A percentile compares a stretch with the other conserved stretches of the same genome.
phyloP scores from a whole-genome alignment of 2,888 invertebrate genomes.

The Latrodectus hesperus region DNA sequence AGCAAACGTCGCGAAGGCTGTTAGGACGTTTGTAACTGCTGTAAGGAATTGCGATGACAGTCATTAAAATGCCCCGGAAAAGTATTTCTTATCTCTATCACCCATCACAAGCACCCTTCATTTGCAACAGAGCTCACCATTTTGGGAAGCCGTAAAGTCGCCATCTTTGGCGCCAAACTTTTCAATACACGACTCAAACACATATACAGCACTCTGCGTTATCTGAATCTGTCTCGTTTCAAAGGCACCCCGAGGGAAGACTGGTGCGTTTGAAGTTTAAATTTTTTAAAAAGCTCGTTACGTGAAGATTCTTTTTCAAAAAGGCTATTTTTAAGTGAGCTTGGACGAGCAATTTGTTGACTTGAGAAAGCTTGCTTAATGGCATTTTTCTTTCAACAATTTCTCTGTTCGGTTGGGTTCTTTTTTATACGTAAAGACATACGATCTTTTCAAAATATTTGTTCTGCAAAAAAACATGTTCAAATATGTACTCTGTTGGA shows the following conservation, averaged over 20 bases:
- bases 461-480: no score
- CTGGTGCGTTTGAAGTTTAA: slow-evolving; percentile 28
- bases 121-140: neutral
- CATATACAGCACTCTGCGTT: slow-evolving; percentile 1
- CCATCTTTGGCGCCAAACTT: slow-evolving; percentile 26
- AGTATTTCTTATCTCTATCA: slow-evolving; percentile 24
- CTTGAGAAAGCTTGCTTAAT: slow-evolving; percentile 28
- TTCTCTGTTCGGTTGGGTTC: neutral
- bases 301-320: slow-evolving; percentile 22
- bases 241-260: slow-evolving; percentile 22
- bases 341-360: slow-evolving; percentile 4
- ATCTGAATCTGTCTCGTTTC: slow-evolving; percentile 17
- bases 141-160: slow-evolving; percentile 3
- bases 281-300: slow-evolving; percentile 56
- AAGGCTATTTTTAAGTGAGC: slow-evolving; percentile 35
- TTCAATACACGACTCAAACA: slow-evolving; percentile 1
- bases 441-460: no score
- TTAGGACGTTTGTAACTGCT: neutral
- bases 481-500: no score
- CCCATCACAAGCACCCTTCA: slow-evolving; percentile 21
- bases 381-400: slow-evolving; percentile 8
- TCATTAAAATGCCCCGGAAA: slow-evolving; percentile 18
- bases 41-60: slow-evolving; percentile 17
- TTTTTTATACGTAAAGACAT: no score
- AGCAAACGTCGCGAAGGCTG: neutral